Percentiles rank a stretch among this genome's conserved stretches.
These are phyloP conservation scores for Calosoma granatense DNA, from an alignment of 1,140 invertebrate species.

Conservation along the genomic window DNA sequence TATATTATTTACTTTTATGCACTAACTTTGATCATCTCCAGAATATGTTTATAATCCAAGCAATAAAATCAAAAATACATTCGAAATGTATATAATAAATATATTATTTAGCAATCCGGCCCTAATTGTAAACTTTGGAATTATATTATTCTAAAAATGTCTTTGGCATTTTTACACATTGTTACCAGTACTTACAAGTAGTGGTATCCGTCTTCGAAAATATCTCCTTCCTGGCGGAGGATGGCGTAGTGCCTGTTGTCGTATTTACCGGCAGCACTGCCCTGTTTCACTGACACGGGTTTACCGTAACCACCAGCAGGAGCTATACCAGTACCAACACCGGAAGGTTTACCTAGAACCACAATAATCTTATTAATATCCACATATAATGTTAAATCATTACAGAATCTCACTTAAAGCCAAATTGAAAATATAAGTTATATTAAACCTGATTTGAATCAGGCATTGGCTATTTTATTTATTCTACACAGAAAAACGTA, in stretches of 20 bases:
- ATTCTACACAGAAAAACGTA: too few species aligned
- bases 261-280: slow-evolving; percentile 16
- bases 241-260: slow-evolving; percentile 48
- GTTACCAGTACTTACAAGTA: slow-evolving; percentile 45
- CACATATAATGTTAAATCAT: neutral
- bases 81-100: too few species aligned
- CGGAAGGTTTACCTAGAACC: neutral
- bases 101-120: too few species aligned
- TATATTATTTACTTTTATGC: too few species aligned
- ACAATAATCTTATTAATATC: too few species aligned
- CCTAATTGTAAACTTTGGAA: too few species aligned
- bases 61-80: too few species aligned
- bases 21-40: too few species aligned
- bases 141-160: too few species aligned
- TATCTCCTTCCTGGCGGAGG: slow-evolving; percentile 44
- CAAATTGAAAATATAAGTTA: neutral
- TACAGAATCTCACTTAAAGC: neutral
- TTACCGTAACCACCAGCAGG: neutral
- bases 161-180: too few species aligned
- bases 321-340: neutral
- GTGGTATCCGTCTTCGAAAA: slow-evolving; percentile 47
- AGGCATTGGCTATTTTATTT: neutral
- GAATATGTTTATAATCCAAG: too few species aligned
- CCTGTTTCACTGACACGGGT: neutral
- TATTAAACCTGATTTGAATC: neutral